Conservation (phyloP, 2,888 invertebrate species). For the Rotaria sp. region DNA sequence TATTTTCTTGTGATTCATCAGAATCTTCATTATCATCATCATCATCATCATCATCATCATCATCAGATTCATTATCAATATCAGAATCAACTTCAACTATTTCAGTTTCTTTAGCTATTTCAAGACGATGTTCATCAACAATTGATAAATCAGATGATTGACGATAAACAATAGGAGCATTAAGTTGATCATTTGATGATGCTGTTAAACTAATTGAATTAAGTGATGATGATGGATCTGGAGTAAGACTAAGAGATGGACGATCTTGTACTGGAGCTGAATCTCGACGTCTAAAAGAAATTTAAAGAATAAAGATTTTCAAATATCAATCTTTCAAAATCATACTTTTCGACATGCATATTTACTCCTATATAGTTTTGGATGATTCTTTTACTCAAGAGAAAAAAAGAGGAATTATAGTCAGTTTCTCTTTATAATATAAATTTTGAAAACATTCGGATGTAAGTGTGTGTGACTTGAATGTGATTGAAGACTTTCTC, state of each 20-base stretch:
- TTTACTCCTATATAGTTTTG: no score
- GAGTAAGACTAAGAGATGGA: background rate
- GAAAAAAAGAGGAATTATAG: no score
- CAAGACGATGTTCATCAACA: conserved; percentile 15
- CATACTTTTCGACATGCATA: no score
- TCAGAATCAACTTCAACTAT: background rate
- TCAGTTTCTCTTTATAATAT: no score
- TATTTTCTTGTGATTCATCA: background rate
- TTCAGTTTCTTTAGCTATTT: background rate
- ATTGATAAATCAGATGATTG: background rate
- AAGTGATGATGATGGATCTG: conserved; percentile 6
- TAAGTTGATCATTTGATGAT: conserved; percentile 19
- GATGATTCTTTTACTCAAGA: no score
- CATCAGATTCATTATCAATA: background rate
- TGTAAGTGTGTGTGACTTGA: no score
- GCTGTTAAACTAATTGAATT: conserved; percentile 32
- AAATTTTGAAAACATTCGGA: no score
- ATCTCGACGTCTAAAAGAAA: background rate
- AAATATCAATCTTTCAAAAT: no score
- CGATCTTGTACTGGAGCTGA: background rate
- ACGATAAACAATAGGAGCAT: background rate
- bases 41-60: background rate
- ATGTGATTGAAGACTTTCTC: no score
- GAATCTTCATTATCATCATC: background rate
- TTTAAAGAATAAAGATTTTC: no score